Conservation (phyloP, 1,140 invertebrate genomes). For the Halesus radiatus region DNA sequence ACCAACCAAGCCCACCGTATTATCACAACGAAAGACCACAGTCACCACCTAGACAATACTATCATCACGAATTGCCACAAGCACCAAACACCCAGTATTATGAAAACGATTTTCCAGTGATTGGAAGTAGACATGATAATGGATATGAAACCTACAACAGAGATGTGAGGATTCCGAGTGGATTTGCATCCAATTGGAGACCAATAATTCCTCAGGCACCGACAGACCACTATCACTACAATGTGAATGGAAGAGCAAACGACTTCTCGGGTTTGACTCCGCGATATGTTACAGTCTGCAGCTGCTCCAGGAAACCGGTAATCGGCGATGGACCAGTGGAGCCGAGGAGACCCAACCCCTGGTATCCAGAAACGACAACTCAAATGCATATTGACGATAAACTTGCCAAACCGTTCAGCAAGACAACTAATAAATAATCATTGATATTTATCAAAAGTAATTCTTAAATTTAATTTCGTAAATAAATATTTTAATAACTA, state of each 20-base stretch:
- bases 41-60: not conserved
- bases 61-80: not conserved
- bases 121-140: not conserved
- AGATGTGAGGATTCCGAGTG: slow-evolving; percentile 38
- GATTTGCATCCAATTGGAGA: slow-evolving; percentile 49
- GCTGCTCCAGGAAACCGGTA: slow-evolving; percentile 49
- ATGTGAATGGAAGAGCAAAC: slow-evolving; percentile 39
- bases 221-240: slow-evolving; percentile 50
- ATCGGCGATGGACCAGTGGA: not conserved
- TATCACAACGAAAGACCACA: not conserved
- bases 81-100: slow-evolving; percentile 8
- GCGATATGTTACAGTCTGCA: slow-evolving; percentile 44
- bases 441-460: too few species aligned
- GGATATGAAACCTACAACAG: not conserved
- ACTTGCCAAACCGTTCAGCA: slow-evolving; percentile 42
- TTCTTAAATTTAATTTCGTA: too few species aligned
- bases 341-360: slow-evolving; percentile 28
- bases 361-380: slow-evolving; percentile 48
- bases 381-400: slow-evolving; percentile 48
- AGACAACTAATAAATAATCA: not conserved
- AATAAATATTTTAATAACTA: too few species aligned
- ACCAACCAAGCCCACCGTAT: not conserved
- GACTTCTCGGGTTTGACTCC: slow-evolving; percentile 42
- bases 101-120: not conserved
- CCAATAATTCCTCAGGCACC: slow-evolving; percentile 34